These are phyloP conservation scores for Drosophila niveifrons DNA, from an alignment of 2,888 invertebrate genomes.

Conservation along the genomic window DNA sequence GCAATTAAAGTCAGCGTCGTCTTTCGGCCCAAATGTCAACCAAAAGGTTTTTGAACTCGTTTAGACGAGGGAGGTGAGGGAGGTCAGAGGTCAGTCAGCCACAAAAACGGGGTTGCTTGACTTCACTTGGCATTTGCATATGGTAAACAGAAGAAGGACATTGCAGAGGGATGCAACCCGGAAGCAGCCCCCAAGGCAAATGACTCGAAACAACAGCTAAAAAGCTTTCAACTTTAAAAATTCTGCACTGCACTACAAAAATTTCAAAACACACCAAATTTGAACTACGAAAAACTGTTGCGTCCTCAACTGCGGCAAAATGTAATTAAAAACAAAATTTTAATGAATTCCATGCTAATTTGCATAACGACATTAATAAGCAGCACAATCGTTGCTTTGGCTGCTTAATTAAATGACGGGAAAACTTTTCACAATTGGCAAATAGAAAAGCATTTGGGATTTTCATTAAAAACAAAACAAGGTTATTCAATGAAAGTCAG, in stretches of 20 bases:
- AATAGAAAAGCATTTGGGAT: not conserved
- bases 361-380: conserved; percentile 15
- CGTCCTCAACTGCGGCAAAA: not conserved
- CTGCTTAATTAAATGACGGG: not conserved
- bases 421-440: not conserved
- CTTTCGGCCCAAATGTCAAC: conserved; percentile 79
- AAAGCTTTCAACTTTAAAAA: not conserved
- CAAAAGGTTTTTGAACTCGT: conserved; percentile 77
- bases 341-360: conserved; percentile 5
- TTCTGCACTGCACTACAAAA: too few species aligned
- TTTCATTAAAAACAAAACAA: not conserved
- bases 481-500: not conserved
- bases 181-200: conserved; percentile 41
- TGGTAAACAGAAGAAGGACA: conserved; percentile 46
- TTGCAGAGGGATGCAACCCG: conserved; percentile 16
- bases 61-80: not conserved
- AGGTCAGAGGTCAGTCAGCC: not conserved
- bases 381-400: not conserved
- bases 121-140: conserved; percentile 61
- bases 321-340: conserved; percentile 2
- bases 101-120: conserved; percentile 34
- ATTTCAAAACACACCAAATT: too few species aligned
- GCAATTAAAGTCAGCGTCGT: conserved; percentile 65
- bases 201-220: conserved; percentile 39
- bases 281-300: too few species aligned